phyloP scores from a whole-genome alignment of 2,888 invertebrate genomes.

The Drosophila quinaria region DNA sequence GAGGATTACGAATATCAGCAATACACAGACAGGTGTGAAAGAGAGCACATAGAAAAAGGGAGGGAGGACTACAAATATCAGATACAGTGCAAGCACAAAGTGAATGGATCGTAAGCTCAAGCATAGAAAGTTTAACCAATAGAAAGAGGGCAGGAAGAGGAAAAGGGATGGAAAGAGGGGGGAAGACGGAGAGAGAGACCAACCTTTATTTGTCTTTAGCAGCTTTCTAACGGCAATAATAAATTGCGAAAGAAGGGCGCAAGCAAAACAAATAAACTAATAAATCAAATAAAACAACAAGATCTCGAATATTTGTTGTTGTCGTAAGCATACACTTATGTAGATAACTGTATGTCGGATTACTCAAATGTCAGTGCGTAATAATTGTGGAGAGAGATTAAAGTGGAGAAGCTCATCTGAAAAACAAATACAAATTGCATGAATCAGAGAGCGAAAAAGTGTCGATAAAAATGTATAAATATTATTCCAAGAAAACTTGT shows the following conservation, averaged over 20 bases:
- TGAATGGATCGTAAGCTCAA: slow-evolving; percentile 15
- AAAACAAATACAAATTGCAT: slow-evolving; percentile 50
- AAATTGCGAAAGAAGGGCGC: slow-evolving; percentile 68
- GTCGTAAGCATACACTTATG: not conserved
- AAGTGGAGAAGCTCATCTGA: slow-evolving; percentile 30
- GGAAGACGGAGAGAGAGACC: slow-evolving; percentile 5
- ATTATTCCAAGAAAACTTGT: slow-evolving; percentile 22
- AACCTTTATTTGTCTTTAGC: slow-evolving; percentile 77
- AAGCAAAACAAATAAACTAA: slow-evolving; percentile 30
- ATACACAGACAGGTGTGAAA: slow-evolving; percentile 4
- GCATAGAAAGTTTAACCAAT: slow-evolving; percentile 24
- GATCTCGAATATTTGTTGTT: slow-evolving; percentile 8
- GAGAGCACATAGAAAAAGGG: not conserved
- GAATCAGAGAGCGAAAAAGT: slow-evolving; percentile 36
- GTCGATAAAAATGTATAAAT: slow-evolving; percentile 22
- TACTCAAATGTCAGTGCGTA: slow-evolving; percentile 34
- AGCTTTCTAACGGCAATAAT: slow-evolving; percentile 69
- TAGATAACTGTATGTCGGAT: slow-evolving; percentile 19
- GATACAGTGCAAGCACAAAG: not conserved
- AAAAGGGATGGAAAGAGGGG: too few species aligned
- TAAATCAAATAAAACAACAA: slow-evolving; percentile 28
- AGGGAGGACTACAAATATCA: slow-evolving; percentile 10
- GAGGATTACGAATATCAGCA: not conserved
- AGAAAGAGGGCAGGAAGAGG: too few species aligned
- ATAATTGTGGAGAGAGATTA: slow-evolving; percentile 28